Evolutionary conservation across 2,888 invertebrate genomes (phyloP).

Genomic region (Xestobium rufovillosum): DNA sequence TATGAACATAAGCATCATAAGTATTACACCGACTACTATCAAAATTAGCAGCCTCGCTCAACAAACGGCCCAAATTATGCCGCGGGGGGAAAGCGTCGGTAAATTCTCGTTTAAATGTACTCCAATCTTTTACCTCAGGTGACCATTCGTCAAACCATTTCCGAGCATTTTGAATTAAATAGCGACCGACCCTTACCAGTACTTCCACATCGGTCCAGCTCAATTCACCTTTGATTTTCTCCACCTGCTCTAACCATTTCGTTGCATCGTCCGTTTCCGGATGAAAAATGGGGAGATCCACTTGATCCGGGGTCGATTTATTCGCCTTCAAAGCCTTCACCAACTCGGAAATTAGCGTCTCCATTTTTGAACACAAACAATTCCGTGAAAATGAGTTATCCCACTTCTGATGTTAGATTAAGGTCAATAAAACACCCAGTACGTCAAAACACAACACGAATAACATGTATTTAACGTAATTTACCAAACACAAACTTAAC

Average conservation of each 20-base stretch:
- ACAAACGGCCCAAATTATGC: slow-evolving; percentile 20
- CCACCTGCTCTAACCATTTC: slow-evolving; percentile 18
- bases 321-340: slow-evolving; percentile 15
- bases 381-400: neutral
- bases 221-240: slow-evolving; percentile 19
- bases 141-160: slow-evolving; percentile 19
- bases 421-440: no score
- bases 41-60: slow-evolving; percentile 20
- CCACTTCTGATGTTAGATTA: slow-evolving; percentile 3
- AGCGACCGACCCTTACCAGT: slow-evolving; percentile 16
- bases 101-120: slow-evolving; percentile 23
- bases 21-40: slow-evolving; percentile 20
- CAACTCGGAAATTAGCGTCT: slow-evolving; percentile 9
- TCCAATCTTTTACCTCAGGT: slow-evolving; percentile 20
- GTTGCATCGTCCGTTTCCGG: slow-evolving; percentile 17
- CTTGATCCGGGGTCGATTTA: slow-evolving; percentile 16
- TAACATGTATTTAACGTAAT: no score
- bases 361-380: neutral
- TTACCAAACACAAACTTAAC: no score
- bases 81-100: slow-evolving; percentile 23
- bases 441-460: no score
- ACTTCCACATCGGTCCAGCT: slow-evolving; percentile 18
- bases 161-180: slow-evolving; percentile 15
- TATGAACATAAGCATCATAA: slow-evolving; percentile 22
- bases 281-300: slow-evolving; percentile 18